A percentile compares a stretch with the other conserved stretches of the same genome.
Conservation (phyloP, 2,113 vertebrate genomes). For the Osmerus eperlanus region DNA sequence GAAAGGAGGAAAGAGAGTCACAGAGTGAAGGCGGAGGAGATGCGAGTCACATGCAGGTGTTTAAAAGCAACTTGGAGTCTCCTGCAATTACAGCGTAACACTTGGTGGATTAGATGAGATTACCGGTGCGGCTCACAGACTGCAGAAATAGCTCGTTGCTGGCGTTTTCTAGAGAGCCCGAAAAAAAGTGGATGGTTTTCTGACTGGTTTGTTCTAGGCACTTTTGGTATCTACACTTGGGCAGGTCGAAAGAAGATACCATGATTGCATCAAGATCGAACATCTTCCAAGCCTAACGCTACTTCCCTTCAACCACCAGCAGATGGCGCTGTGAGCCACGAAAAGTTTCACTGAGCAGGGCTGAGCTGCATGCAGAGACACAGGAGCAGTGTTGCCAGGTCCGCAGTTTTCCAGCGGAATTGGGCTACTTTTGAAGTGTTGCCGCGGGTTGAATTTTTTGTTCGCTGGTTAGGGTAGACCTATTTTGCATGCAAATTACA, state of each 20-base stretch:
- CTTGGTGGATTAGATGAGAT: neutral
- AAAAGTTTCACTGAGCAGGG: neutral
- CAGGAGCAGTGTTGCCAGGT: too few species aligned
- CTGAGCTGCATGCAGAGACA: neutral
- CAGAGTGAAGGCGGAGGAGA: slow-evolving; percentile 27
- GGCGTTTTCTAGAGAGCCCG: neutral
- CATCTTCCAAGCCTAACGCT: neutral
- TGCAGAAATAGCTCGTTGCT: neutral
- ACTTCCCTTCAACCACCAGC: slow-evolving; percentile 7
- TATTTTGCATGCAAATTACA: too few species aligned
- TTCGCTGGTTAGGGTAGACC: too few species aligned
- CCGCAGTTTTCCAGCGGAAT: too few species aligned
- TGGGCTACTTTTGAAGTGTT: too few species aligned
- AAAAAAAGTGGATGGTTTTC: too few species aligned
- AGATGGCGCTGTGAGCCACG: slow-evolving; percentile 21
- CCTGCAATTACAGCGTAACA: neutral
- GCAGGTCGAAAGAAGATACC: neutral
- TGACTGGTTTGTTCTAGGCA: too few species aligned
- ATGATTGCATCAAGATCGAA: neutral
- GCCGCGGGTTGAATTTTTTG: too few species aligned
- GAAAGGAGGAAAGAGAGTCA: neutral
- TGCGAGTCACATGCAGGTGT: slow-evolving; percentile 30
- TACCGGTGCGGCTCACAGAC: too few species aligned
- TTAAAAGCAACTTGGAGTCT: neutral
- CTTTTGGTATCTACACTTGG: neutral